Evolutionary conservation across 2,888 invertebrate genomes (phyloP).

Genomic region (Cataglyphis cursor): DNA sequence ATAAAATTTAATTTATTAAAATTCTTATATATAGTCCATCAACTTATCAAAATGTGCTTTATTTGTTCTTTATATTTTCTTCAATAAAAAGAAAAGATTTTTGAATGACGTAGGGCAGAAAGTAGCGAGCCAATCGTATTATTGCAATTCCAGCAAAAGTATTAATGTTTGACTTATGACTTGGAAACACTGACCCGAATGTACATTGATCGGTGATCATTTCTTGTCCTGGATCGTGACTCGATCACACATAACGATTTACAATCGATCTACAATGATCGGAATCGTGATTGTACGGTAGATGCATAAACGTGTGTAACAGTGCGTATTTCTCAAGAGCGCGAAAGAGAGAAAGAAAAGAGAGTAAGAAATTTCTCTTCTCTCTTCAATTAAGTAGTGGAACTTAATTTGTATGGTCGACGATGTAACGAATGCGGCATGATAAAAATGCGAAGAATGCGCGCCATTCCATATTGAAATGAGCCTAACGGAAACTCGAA

Average conservation of each 20-base stretch:
- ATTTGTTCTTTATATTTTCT: neutral
- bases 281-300: constrained; percentile 65
- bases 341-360: too few species aligned
- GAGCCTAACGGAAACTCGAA: constrained; percentile 38
- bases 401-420: constrained; percentile 7
- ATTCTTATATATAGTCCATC: neutral
- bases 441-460: constrained; percentile 45
- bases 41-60: neutral
- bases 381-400: constrained; percentile 48
- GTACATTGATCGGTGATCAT: constrained; percentile 63
- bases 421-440: constrained; percentile 11
- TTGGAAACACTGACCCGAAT: constrained; percentile 68
- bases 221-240: constrained; percentile 78
- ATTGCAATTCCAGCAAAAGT: neutral
- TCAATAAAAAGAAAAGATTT: neutral
- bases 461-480: constrained; percentile 28
- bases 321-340: constrained; percentile 26
- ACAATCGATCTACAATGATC: constrained; percentile 64
- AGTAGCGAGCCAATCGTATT: neutral
- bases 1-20: constrained; percentile 3
- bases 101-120: neutral
- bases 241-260: constrained; percentile 70
- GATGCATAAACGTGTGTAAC: constrained; percentile 57
- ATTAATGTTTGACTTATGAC: constrained; percentile 35
- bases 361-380: constrained; percentile 55